Percentiles rank a stretch among this genome's conserved stretches.
These are phyloP conservation scores for Arctocebus calabarensis DNA, from an alignment of 2,797 vertebrate species.

Conservation along the genomic window DNA sequence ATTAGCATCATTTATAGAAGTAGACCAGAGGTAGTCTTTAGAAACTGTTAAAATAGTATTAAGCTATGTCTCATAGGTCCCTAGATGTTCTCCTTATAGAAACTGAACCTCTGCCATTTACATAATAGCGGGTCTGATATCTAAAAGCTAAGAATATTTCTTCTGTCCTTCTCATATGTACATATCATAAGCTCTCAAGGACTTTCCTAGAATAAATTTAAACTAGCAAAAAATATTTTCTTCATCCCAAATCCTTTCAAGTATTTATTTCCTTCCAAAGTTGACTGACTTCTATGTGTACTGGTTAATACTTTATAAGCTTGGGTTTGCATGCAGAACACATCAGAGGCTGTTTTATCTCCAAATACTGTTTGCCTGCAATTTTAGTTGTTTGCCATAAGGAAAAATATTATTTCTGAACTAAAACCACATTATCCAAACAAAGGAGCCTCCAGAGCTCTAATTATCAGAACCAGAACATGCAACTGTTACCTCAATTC, in stretches of 20 bases:
- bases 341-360: constrained; percentile 10
- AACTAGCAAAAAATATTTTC: constrained; percentile 52
- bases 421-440: neutral
- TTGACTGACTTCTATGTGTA: neutral
- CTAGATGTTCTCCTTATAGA: neutral
- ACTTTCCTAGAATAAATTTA: constrained; percentile 31
- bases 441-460: neutral
- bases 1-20: neutral
- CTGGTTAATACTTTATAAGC: constrained; percentile 57
- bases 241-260: constrained; percentile 64
- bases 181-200: constrained; percentile 13
- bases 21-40: neutral
- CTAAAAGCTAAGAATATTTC: constrained; percentile 12
- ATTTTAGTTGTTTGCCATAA: neutral
- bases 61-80: neutral
- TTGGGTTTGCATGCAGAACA: neutral
- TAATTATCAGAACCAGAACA: neutral
- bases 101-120: neutral
- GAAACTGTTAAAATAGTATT: neutral
- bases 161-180: neutral
- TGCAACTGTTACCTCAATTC: neutral
- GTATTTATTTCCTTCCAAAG: constrained; percentile 48
- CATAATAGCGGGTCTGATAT: neutral
- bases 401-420: neutral
- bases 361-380: neutral